Conservation (phyloP, 2,888 invertebrate species). For the Pseudococcus longispinus region DNA sequence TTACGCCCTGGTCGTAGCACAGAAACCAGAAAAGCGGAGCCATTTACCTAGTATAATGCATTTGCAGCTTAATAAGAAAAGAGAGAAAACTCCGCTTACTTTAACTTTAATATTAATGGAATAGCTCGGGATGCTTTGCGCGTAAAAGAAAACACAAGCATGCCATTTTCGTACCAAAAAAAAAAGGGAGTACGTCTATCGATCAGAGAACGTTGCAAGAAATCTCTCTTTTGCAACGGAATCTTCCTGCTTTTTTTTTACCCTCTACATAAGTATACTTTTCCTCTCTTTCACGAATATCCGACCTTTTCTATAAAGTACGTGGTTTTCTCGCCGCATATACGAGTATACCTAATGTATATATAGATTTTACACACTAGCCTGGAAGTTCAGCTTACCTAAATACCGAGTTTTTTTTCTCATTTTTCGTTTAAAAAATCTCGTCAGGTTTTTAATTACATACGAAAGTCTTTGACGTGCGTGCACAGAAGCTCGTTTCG, state of each 20-base stretch:
- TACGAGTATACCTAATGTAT: neutral
- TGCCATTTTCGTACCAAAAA: neutral
- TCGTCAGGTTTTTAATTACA: slow-evolving; percentile 22
- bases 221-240: neutral
- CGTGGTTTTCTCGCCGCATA: neutral
- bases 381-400: neutral
- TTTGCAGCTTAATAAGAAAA: slow-evolving; percentile 34
- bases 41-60: slow-evolving; percentile 7
- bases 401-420: neutral
- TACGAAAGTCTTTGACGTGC: neutral
- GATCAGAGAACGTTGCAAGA: slow-evolving; percentile 17
- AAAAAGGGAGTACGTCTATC: neutral
- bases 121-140: slow-evolving; percentile 23
- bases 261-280: neutral
- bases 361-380: neutral
- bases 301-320: neutral
- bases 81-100: neutral
- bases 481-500: neutral
- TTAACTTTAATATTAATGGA: slow-evolving; percentile 34
- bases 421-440: neutral
- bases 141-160: slow-evolving; percentile 22
- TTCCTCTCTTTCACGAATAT: neutral
- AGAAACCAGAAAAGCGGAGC: neutral
- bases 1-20: slow-evolving; percentile 11
- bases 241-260: neutral